Conservation (phyloP, 2,797 vertebrate genomes). For the Pantherophis alleghaniensis region DNA sequence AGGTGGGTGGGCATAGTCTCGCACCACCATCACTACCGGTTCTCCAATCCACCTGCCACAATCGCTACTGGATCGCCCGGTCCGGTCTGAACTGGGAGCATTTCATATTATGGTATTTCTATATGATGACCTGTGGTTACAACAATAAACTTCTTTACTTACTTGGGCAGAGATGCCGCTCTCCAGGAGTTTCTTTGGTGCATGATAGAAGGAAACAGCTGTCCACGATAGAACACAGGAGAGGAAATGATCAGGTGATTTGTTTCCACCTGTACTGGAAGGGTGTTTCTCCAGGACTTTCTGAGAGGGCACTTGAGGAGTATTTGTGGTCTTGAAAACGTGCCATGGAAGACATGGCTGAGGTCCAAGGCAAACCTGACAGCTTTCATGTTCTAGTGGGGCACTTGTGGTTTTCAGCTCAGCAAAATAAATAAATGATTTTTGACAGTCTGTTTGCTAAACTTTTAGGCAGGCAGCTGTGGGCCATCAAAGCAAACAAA, state of each 20-base stretch:
- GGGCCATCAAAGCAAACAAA: constrained; percentile 10
- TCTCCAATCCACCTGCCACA: no score
- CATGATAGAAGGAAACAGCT: background rate
- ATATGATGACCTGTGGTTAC: background rate
- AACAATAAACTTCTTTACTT: background rate
- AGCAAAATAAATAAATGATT: constrained; percentile 51
- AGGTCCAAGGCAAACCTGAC: constrained; percentile 56
- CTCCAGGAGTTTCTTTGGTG: background rate
- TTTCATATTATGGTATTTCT: background rate
- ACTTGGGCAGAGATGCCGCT: background rate
- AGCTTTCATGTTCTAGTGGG: constrained; percentile 57
- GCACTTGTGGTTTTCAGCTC: constrained; percentile 51
- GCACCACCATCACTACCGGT: no score
- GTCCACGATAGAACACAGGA: background rate
- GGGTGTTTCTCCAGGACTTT: constrained; percentile 37
- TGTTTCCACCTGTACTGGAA: background rate
- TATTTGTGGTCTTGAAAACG: constrained; percentile 38
- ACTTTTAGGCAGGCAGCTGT: constrained; percentile 25
- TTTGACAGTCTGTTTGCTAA: constrained; percentile 37
- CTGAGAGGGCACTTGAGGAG: constrained; percentile 33
- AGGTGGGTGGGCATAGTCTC: no score
- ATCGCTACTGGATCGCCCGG: no score
- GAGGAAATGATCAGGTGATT: background rate
- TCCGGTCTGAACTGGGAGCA: no score
- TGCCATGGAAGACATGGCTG: constrained; percentile 23